phyloP scores from a whole-genome alignment of 2,797 vertebrate species.

The Holocentrus rufus region DNA sequence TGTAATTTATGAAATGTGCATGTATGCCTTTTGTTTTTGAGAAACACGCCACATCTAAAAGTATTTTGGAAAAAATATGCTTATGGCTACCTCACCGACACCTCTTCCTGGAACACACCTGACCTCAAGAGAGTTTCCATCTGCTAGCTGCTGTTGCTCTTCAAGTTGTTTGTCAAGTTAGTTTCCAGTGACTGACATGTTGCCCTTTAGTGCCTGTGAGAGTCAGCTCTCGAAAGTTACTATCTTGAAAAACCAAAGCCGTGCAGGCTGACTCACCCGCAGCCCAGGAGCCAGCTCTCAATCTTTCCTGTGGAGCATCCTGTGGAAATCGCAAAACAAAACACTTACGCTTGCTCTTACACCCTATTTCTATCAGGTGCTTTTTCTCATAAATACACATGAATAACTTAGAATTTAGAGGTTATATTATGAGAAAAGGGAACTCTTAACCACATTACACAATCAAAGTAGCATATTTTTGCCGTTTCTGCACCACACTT shows the following conservation, averaged over 20 bases:
- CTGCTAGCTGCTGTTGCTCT: conserved; percentile 1
- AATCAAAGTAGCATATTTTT: not conserved
- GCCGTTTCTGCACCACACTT: not conserved
- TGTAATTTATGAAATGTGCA: not conserved
- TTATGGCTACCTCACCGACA: conserved; percentile 3
- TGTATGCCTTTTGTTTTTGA: not conserved
- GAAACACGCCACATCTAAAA: not conserved
- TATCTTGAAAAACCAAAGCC: conserved; percentile 24
- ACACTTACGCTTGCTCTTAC: not conserved
- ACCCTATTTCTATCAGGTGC: not conserved
- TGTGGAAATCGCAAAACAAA: conserved; percentile 78
- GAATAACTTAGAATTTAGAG: not conserved
- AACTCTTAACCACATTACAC: not conserved
- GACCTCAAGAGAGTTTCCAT: conserved; percentile 65
- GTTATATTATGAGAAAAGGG: not conserved
- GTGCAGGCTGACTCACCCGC: conserved; percentile 83
- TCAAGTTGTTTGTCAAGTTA: conserved; percentile 29
- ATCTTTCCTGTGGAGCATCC: conserved; percentile 86
- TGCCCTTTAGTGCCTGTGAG: conserved; percentile 18
- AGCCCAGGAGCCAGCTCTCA: conserved; percentile 87
- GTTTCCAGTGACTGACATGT: conserved; percentile 62
- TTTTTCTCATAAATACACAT: not conserved
- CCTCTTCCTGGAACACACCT: conserved; percentile 64
- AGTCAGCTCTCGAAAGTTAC: conserved; percentile 24
- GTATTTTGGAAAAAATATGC: not conserved